Evolutionary conservation across 2,113 vertebrate species (phyloP), one percentile per base, ranked within the genome.

Genomic region (Esox niger): DNA sequence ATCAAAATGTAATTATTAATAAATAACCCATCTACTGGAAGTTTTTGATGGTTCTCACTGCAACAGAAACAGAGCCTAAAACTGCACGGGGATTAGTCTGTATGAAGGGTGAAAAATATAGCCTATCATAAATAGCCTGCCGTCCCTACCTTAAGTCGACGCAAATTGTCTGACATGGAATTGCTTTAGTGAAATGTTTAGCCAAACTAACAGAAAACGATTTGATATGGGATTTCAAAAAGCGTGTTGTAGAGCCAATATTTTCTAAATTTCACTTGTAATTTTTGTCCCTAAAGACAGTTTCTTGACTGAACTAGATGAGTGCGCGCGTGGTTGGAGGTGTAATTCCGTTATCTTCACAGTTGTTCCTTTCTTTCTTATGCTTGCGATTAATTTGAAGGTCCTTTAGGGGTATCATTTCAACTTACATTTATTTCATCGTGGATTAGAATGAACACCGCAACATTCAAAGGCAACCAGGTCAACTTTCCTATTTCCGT

Each of bases 401-500:
- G 66, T 73, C 30, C 76, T 60, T 71, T 77, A 78, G 72, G 70
- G 66, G 68, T 23, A 62, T 73, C 79, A 68, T 82, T 56, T 76
- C 75, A 80, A 69, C 52, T 32, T 35, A 55, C 68, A 74, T 60
- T 67, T 54, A 68, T 58, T 69, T 79, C 61, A 62, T 27, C 65
- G 70, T 67, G 64, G 67, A 67, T n/a, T 68, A 70, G 55, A 56
- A 72, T 64, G 64, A 69, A 62, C 79, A n/a, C 82, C 52, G 84
- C 80, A 74, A 83, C 85, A 81, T 88, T 83, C 81, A 88, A 76
- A 91, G 87, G 84, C 91, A 86, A 85, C 75, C 85, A 79, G 92
- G 89, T 93, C 92, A 93, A 94, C 91, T 93, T 93, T 83, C 87
- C 79, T 66, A 58, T 52, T 76, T 81, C 71, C 57, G 70, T 43